These are phyloP conservation scores for Calliopum simillimum DNA, from an alignment of 2,888 invertebrate species.

Conservation along the genomic window DNA sequence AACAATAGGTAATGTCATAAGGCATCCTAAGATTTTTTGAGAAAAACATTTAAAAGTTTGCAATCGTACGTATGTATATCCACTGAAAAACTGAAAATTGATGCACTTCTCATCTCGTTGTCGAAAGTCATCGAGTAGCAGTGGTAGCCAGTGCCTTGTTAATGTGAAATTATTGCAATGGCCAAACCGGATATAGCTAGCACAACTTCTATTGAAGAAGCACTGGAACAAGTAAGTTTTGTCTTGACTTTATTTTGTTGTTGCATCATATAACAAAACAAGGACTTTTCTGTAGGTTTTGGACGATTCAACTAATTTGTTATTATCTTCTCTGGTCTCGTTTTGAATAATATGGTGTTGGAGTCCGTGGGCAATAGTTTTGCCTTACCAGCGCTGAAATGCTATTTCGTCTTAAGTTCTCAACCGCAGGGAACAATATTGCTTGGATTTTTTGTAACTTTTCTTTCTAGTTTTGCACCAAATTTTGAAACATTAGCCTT, in stretches of 20 bases:
- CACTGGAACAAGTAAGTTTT: constrained; percentile 45
- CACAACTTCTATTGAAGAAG: constrained; percentile 44
- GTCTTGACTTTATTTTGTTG: no score
- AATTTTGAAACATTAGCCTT: constrained; percentile 68
- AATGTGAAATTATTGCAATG: constrained; percentile 24
- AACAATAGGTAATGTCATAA: no score
- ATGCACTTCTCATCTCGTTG: no score
- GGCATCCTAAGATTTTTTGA: no score
- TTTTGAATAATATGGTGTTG: constrained; percentile 67
- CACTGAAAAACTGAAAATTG: no score
- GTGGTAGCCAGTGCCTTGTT: no score
- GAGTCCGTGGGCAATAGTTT: constrained; percentile 69
- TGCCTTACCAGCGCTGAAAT: constrained; percentile 69
- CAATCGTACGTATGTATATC: no score
- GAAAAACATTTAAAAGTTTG: no score
- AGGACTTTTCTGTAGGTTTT: constrained; percentile 62
- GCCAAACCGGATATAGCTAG: constrained; percentile 16
- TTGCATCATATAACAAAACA: background rate
- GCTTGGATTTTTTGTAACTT: constrained; percentile 66
- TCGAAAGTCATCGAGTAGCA: no score
- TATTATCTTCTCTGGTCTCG: constrained; percentile 68
- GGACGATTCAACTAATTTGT: constrained; percentile 69
- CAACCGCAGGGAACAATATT: constrained; percentile 66
- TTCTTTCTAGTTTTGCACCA: constrained; percentile 68
- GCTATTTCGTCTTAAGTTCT: constrained; percentile 64